Conservation (phyloP, 2,113 vertebrate genomes). For the Tragelaphus imberbis region DNA sequence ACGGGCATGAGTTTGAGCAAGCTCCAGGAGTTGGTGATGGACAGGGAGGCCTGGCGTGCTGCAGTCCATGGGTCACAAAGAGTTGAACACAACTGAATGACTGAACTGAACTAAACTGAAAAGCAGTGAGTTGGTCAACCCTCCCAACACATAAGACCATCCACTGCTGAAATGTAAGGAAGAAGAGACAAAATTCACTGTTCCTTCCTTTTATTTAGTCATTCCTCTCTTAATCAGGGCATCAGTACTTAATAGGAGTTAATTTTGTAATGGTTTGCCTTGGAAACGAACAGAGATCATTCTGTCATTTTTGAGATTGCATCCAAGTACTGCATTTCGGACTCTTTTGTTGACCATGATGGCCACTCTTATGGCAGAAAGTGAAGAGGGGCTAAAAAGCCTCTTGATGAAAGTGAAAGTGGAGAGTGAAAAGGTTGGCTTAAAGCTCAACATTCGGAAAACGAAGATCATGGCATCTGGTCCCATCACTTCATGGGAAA, state of each 20-base stretch:
- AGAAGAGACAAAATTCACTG: neutral
- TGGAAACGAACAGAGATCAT: no score
- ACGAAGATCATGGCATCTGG: no score
- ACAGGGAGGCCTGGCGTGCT: neutral
- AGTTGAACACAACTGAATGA: neutral
- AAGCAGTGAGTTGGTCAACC: neutral
- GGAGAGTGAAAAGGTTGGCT: no score
- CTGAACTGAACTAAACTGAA: neutral
- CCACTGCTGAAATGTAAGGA: neutral
- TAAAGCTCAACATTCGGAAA: no score
- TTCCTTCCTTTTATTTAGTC: neutral
- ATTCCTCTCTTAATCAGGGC: neutral
- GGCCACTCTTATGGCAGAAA: no score
- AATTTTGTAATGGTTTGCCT: no score
- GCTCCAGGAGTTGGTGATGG: neutral
- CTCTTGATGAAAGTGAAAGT: no score
- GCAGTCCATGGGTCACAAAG: neutral
- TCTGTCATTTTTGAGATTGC: no score
- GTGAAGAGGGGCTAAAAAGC: no score
- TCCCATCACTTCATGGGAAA: no score
- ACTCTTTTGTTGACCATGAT: no score
- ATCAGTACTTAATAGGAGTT: neutral
- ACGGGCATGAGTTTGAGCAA: neutral
- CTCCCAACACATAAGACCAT: neutral
- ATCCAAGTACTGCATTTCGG: no score